A percentile compares a stretch with the other conserved stretches of the same genome.
These are phyloP conservation scores for Pegea sp. DNA, from an alignment of 23 tunicate species.

Conservation along the genomic window DNA sequence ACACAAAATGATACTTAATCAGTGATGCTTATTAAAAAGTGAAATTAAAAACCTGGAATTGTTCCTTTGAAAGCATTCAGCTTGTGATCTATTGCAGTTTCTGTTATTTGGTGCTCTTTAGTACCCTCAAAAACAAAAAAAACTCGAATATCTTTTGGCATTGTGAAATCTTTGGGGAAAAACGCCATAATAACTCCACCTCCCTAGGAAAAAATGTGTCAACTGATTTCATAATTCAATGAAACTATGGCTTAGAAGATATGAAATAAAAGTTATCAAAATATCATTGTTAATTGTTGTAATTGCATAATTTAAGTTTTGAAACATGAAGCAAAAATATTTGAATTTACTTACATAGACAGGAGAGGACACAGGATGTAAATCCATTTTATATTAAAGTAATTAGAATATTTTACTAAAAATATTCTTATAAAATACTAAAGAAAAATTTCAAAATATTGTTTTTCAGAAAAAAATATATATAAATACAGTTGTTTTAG, in stretches of 20 bases:
- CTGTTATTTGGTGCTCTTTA: conserved; percentile 58
- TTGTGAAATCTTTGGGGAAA: conserved; percentile 26
- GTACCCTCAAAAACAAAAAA: conserved; percentile 65
- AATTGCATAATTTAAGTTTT: no score
- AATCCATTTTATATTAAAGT: conserved; percentile 31
- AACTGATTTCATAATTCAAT: no score
- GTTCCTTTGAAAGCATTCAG: conserved; percentile 60
- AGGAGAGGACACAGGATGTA: conserved; percentile 25
- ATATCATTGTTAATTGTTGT: no score
- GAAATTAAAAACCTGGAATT: conserved; percentile 35
- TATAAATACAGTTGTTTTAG: no score
- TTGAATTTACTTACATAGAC: conserved; percentile 30
- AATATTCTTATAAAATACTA: no score
- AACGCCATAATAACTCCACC: conserved; percentile 67
- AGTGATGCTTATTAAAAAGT: not conserved
- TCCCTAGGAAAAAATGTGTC: conserved; percentile 40
- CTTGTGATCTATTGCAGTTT: conserved; percentile 28
- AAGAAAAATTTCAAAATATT: no score
- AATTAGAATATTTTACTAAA: no score
- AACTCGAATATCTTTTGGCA: conserved; percentile 41
- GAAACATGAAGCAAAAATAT: not conserved
- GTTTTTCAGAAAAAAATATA: no score
- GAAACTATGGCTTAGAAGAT: no score
- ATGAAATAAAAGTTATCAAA: no score
- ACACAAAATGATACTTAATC: not conserved